Evolutionary conservation across 2,113 vertebrate genomes (phyloP).

Genomic region (Grammomys surdaster): DNA sequence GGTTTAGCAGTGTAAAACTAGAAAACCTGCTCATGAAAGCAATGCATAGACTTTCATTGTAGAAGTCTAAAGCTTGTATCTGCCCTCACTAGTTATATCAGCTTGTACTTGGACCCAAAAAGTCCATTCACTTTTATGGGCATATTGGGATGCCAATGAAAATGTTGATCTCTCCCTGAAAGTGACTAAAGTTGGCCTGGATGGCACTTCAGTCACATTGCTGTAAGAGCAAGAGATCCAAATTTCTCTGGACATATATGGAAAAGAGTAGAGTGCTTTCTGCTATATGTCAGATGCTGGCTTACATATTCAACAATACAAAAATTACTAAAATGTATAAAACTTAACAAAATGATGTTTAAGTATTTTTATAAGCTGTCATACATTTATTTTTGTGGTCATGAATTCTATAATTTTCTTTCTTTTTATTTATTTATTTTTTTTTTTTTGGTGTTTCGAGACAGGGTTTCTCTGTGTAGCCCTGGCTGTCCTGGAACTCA

Average conservation of each 20-base stretch:
- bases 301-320: neutral
- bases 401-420: neutral
- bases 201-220: neutral
- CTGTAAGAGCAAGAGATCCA: neutral
- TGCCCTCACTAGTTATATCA: neutral
- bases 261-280: neutral
- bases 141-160: neutral
- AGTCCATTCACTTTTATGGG: neutral
- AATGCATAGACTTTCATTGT: fast-evolving
- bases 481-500: no score
- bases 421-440: no score
- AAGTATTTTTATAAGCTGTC: neutral
- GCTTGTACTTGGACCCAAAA: neutral
- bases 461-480: no score
- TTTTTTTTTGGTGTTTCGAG: no score
- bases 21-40: neutral
- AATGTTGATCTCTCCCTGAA: neutral
- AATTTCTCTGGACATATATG: neutral
- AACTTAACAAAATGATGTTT: no score
- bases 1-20: neutral
- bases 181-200: neutral
- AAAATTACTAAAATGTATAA: neutral
- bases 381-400: neutral
- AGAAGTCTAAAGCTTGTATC: neutral
- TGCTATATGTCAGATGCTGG: neutral